Evolutionary conservation across 2,113 vertebrate genomes (phyloP).

Genomic region (Sus scrofa): T2T-Sscrofa CM000813.6:161171001-161171500

Average conservation of each 20-base stretch:
- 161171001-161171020: neutral
- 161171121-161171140: neutral
- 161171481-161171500: neutral
- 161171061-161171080: neutral
- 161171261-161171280: rapidly evolving
- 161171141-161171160: neutral
- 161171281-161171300: neutral
- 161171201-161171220: neutral
- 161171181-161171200: neutral
- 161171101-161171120: neutral
- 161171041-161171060: neutral
- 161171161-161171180: neutral
- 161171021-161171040: neutral
- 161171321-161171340: conserved; percentile 60
- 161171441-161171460: conserved; percentile 30
- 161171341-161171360: conserved; percentile 75
- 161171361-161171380: conserved; percentile 68
- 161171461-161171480: conserved; percentile 34
- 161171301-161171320: conserved; percentile 61
- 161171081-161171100: too few species aligned
- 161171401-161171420: conserved; percentile 37
- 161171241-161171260: too few species aligned
- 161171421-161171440: neutral
- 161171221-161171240: neutral
- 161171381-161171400: neutral